Conservation (phyloP, 2,888 invertebrate species). For the Vanessa cardui region DNA sequence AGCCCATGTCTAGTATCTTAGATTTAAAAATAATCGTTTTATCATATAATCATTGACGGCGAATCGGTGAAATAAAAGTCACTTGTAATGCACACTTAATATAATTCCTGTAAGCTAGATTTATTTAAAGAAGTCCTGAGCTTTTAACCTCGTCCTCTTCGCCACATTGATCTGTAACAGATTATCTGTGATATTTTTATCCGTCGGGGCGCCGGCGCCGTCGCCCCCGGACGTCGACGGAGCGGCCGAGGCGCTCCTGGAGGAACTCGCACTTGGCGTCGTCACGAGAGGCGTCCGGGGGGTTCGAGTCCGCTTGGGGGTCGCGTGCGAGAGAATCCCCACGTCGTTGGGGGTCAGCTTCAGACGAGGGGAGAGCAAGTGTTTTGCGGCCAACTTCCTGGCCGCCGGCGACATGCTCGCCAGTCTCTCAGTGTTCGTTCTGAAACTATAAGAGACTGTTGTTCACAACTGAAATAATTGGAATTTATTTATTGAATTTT, state of each 20-base stretch:
- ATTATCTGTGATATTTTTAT: constrained; percentile 89
- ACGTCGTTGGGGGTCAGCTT: constrained; percentile 70
- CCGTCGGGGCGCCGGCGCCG: constrained; percentile 23
- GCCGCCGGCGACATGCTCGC: constrained; percentile 98
- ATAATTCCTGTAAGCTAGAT: constrained; percentile 8
- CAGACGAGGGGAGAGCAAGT: constrained; percentile 73
- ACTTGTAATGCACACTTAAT: neutral
- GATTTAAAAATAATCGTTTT: too few relatives aligned
- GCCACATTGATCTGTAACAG: constrained; percentile 90
- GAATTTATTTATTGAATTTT: too few relatives aligned
- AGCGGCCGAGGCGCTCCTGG: constrained; percentile 37
- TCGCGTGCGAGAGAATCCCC: constrained; percentile 59
- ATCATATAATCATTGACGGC: too few relatives aligned
- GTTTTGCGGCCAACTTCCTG: constrained; percentile 89
- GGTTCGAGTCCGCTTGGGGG: constrained; percentile 54
- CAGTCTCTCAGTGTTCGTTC: constrained; percentile 89
- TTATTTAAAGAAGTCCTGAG: constrained; percentile 89
- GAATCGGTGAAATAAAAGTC: neutral
- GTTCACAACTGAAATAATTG: too few relatives aligned
- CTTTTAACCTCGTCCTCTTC: constrained; percentile 88
- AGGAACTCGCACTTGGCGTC: constrained; percentile 47
- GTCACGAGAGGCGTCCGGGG: constrained; percentile 54
- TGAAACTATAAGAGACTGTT: constrained; percentile 56
- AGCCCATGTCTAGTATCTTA: too few relatives aligned
- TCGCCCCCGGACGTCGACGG: constrained; percentile 30